These are phyloP conservation scores for Podiceps cristatus DNA, from an alignment of 2,113 vertebrate genomes.

Conservation along the genomic window DNA sequence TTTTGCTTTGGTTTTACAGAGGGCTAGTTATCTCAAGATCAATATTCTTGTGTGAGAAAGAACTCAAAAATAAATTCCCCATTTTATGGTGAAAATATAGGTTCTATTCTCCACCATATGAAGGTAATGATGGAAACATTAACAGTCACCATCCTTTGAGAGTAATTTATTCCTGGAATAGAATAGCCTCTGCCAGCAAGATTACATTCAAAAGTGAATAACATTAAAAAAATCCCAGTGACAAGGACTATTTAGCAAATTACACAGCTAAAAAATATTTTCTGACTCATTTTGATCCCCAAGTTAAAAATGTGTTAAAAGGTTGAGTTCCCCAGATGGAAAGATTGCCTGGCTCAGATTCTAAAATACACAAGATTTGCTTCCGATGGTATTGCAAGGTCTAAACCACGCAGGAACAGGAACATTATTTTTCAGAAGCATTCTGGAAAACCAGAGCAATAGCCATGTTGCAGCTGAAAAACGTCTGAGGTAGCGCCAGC, in stretches of 20 bases:
- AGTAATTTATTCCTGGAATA: slow-evolving; percentile 33
- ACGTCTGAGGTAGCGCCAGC: fast-evolving
- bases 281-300: slow-evolving; percentile 6
- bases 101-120: not conserved
- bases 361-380: not conserved
- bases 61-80: not conserved
- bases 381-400: not conserved
- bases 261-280: slow-evolving; percentile 31
- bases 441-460: not conserved
- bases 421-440: not conserved
- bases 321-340: not conserved
- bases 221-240: slow-evolving; percentile 5
- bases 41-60: not conserved
- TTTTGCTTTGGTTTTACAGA: not conserved
- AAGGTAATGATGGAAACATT: slow-evolving; percentile 12
- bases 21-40: not conserved
- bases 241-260: slow-evolving; percentile 10
- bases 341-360: not conserved
- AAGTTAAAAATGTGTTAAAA: not conserved
- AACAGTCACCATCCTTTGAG: not conserved
- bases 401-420: not conserved
- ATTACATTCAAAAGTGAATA: slow-evolving; percentile 11
- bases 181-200: not conserved
- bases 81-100: not conserved
- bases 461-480: not conserved